Base-by-base conservation (phyloP, 2,797 vertebrate genomes). In the Lepilemur septentrionalis region DNA sequence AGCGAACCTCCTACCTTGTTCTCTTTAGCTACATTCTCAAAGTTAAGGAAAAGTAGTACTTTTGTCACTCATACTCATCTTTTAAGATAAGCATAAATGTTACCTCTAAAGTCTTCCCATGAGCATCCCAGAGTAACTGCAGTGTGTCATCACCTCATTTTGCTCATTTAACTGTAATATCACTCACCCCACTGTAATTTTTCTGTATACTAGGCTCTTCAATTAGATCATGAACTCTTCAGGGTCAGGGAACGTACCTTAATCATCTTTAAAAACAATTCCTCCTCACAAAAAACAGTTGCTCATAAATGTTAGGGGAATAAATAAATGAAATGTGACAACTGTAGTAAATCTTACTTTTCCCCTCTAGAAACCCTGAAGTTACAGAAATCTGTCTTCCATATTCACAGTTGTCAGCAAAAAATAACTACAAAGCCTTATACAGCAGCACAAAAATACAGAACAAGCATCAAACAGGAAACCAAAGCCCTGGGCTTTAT, bases 221-320 rank as follows among this genome's bases (percentile, higher is more conserved):
- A 75, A 41, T 89, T 85, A 85, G 35, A 85, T 67, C 23, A 57
- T 25, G 13, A 67, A 73, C 9, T 89, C 55, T n/a, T 80, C 14
- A 82, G 20, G 23, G 28, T 82, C 48, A 91, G 82, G 38, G 6
- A 83, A 18, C 23, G 28, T 61, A 69, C 69, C 41, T 89, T 76
- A 63, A 32, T 94, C 32, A 94, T 86, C 48, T 91, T 57, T 93
- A 93, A 91, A 93, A 97, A 90, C 2, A 90, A 43, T 32, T 23
- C 17, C n/a, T 32, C 43, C 81, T 89, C 38, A 79, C 38, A 96
- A 83, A 95, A 76, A 72, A 72, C 5, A 93, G 5, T 30, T 91
- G 65, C 52, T 94, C 46, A 84, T 43, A 87, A 76, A 72, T 78
- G 35, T 67, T 80, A 89, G 23, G 32, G 30, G 28, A 83, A 55